Conservation (phyloP, 2,797 vertebrate species). For the Silurus aristotelis region DNA sequence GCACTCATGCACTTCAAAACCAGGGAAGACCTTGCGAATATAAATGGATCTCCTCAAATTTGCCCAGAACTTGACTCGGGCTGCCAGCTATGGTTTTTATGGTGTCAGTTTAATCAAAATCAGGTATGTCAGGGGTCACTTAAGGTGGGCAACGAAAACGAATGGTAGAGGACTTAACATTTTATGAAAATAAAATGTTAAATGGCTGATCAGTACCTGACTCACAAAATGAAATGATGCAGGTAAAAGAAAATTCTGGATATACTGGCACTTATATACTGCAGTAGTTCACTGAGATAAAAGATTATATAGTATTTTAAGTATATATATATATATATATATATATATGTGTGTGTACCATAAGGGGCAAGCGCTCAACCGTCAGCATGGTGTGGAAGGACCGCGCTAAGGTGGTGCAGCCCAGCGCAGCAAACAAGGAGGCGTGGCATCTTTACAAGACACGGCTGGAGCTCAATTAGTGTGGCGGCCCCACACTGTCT, state of each 20-base stretch:
- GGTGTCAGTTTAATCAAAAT: conserved; percentile 44
- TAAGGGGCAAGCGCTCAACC: too few relatives aligned
- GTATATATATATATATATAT: background rate
- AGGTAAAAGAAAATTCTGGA: background rate
- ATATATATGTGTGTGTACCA: too few relatives aligned
- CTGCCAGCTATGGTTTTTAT: conserved; percentile 46
- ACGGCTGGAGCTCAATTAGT: too few relatives aligned
- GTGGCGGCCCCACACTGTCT: too few relatives aligned
- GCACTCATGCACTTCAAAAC: conserved; percentile 50
- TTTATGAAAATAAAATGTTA: conserved; percentile 37
- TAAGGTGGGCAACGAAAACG: conserved; percentile 34
- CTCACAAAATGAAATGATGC: background rate
- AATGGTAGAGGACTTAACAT: conserved; percentile 28
- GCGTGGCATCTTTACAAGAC: too few relatives aligned
- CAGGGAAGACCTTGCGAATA: conserved; percentile 48
- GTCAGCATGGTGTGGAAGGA: too few relatives aligned
- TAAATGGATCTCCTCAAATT: conserved; percentile 58
- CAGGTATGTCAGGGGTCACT: conserved; percentile 14
- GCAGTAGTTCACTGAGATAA: background rate
- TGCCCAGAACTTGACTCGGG: conserved; percentile 31
- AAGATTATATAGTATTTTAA: background rate
- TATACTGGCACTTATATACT: background rate
- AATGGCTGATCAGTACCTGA: conserved; percentile 28
- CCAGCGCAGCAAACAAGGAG: too few relatives aligned
- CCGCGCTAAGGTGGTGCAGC: too few relatives aligned